phyloP scores from a whole-genome alignment of 2,888 invertebrate genomes.

The Philopedon plagiatum region DNA sequence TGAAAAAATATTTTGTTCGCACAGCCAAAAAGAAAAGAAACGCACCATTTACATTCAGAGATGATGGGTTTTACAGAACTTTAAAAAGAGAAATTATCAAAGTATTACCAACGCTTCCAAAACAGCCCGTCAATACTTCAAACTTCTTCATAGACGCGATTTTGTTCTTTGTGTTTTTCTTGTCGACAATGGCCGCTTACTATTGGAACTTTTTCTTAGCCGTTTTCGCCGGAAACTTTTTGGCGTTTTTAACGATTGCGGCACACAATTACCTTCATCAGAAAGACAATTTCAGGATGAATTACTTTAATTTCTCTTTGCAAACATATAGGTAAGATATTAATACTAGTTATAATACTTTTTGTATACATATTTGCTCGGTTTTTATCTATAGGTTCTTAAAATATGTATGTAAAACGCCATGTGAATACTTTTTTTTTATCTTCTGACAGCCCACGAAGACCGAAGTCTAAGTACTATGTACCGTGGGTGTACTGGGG shows the following conservation, averaged over 20 bases:
- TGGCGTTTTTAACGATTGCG: slow-evolving; percentile 74
- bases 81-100: slow-evolving; percentile 75
- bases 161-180: slow-evolving; percentile 60
- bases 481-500: too few relatives aligned
- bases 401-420: too few relatives aligned
- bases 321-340: slow-evolving; percentile 74
- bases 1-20: slow-evolving; percentile 77
- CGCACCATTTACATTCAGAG: slow-evolving; percentile 81
- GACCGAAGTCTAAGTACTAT: too few relatives aligned
- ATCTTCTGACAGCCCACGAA: too few relatives aligned
- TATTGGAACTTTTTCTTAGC: slow-evolving; percentile 67
- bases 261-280: slow-evolving; percentile 86
- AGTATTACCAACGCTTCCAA: slow-evolving; percentile 69
- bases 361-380: neutral
- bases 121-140: slow-evolving; percentile 61
- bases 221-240: slow-evolving; percentile 71
- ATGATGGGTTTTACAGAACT: slow-evolving; percentile 82
- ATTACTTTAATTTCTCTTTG: slow-evolving; percentile 79
- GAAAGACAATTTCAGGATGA: slow-evolving; percentile 84
- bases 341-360: neutral
- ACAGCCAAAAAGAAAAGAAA: slow-evolving; percentile 77
- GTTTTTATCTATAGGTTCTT: too few relatives aligned
- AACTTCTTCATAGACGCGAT: slow-evolving; percentile 68
- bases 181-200: slow-evolving; percentile 58
- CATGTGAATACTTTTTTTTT: too few relatives aligned